phyloP scores from a whole-genome alignment of 2,113 vertebrate genomes.

The Dicrurus megarhynchus region DNA sequence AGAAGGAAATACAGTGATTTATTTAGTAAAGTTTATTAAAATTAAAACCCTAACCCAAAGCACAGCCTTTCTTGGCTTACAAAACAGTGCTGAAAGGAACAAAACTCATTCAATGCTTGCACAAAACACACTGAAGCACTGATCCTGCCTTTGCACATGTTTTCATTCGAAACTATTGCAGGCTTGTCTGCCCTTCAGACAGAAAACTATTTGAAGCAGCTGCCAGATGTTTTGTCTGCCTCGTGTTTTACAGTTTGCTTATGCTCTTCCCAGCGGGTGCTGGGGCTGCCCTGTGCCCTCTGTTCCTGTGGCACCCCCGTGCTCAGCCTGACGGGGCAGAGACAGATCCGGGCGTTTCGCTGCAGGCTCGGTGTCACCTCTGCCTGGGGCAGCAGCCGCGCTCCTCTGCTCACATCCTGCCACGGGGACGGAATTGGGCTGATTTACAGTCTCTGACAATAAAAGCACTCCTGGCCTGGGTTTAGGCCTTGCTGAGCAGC shows the following conservation, averaged over 20 bases:
- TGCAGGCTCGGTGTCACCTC: fast-evolving
- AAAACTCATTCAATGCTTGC: neutral
- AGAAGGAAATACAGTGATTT: conserved; percentile 6
- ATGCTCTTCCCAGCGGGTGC: conserved; percentile 14
- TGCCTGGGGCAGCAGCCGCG: neutral
- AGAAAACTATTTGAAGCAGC: conserved; percentile 72
- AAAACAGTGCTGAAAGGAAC: neutral
- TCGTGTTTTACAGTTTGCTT: conserved; percentile 65
- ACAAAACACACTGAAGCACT: neutral
- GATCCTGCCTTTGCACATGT: conserved; percentile 51
- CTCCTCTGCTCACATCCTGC: neutral
- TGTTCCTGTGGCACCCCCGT: neutral
- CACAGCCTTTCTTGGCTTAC: neutral
- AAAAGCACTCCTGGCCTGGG: neutral
- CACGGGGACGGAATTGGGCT: too few relatives aligned
- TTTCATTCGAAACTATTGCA: conserved; percentile 54
- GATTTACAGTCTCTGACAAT: neutral
- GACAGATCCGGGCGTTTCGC: neutral
- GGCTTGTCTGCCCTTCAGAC: conserved; percentile 72
- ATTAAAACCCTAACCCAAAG: conserved; percentile 9
- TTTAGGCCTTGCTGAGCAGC: neutral
- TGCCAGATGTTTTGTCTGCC: conserved; percentile 80
- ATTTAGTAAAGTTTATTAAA: conserved; percentile 13
- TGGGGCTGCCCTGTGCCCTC: neutral
- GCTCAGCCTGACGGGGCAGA: neutral